Base-by-base conservation (phyloP, 2,888 invertebrate genomes). In the Entomobrya multifasciata region DNA sequence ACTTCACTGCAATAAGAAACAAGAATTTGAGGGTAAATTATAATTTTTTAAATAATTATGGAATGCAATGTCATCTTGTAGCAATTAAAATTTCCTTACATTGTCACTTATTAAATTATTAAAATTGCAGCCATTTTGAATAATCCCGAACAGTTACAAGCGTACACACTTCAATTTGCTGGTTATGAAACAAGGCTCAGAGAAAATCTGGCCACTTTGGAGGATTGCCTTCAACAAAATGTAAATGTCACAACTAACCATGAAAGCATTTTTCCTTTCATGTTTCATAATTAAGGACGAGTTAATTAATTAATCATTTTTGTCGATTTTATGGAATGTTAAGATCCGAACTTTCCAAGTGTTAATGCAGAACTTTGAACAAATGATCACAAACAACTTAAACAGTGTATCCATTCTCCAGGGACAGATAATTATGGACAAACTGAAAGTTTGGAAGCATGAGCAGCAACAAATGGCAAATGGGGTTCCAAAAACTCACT, bases 401-500 rank as follows among this genome's bases (percentile, higher is more conserved):
- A 72, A 70, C 11, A 11, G 20, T 25, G 25, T 89, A 0, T 22
- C 65, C 1, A 49, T 70, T 15, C 78, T 88, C 0, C 84, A 87
- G 65, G 72, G 57, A 15, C 80, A 86, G 65, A 81, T 87, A 17
- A 52, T 87, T 30, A 20, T 55, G 17, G 79, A 84, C 13, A 84
- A 88, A 41, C 22, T 89, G 15, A 44, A 62, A 5, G 20, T 49
- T 0, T 89, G 89, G 89, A 89, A 88, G 25, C 86, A 82, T 41
- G 82, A 89, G 47, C 89, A 89, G 49, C 89, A 88, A 52, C 77
- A 85, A 87, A 76, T 78, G 52, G 87, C 87, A 30, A 89, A 89
- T 62, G 87, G 88, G 4, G 60, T 83, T 47, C 20, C 13, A 11
- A 67, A 77, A 44, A 55, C 22, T 17, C 72, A 86, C 47, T 36